Evolutionary conservation across 2,797 vertebrate species (phyloP).

Genomic region (Lagodon rhomboides): DNA sequence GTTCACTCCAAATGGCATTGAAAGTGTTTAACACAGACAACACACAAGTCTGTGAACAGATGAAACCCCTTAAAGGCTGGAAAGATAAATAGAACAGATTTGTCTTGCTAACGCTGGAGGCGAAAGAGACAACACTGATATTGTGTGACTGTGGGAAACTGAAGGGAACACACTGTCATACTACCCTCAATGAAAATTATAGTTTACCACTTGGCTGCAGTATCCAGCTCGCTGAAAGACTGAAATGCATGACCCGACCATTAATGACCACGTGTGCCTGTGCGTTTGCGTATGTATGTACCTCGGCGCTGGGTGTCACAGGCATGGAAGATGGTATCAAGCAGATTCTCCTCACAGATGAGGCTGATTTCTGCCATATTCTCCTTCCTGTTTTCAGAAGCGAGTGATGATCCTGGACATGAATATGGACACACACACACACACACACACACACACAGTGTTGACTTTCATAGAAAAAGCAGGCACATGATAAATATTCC

Average conservation of each 20-base stretch:
- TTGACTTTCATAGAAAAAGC: slow-evolving; percentile 8
- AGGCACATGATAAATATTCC: slow-evolving; percentile 67
- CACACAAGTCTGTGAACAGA: background rate
- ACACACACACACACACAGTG: background rate
- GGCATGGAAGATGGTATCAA: slow-evolving; percentile 89
- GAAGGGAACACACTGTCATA: background rate
- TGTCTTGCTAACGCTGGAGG: background rate
- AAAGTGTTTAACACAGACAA: background rate
- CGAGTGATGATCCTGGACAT: slow-evolving; percentile 53
- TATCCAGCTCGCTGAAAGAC: background rate
- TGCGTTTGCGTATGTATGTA: slow-evolving; percentile 54
- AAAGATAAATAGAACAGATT: background rate
- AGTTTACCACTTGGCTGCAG: background rate
- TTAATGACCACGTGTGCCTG: background rate
- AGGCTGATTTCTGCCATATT: slow-evolving; percentile 77
- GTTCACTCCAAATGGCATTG: background rate
- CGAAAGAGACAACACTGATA: slow-evolving; percentile 7
- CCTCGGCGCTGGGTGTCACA: slow-evolving; percentile 89
- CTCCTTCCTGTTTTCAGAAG: slow-evolving; percentile 67
- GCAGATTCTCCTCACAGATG: slow-evolving; percentile 90
- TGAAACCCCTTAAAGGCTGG: background rate
- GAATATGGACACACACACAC: background rate
- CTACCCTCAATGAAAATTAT: background rate
- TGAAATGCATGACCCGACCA: background rate
- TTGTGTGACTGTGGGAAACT: background rate